A percentile compares a stretch with the other conserved stretches of the same genome.
Conservation (phyloP, 1,140 invertebrate genomes). For the Drosophila ohnishii region DNA sequence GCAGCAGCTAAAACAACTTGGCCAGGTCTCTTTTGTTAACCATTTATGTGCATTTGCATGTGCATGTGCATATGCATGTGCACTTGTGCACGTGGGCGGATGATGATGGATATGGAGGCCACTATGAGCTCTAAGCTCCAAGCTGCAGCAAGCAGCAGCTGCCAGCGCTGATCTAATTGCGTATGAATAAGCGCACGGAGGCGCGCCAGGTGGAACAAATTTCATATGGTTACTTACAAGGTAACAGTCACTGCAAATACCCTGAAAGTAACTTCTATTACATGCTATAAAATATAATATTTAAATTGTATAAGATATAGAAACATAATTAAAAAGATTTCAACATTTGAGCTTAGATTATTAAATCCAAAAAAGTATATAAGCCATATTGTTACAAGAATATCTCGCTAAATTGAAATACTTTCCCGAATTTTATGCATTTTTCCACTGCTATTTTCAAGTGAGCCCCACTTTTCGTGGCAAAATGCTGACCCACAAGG, state of each 20-base stretch:
- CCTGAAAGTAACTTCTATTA: constrained; percentile 4
- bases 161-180: constrained; percentile 62
- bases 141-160: constrained; percentile 26
- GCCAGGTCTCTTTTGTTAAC: constrained; percentile 36
- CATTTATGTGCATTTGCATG: constrained; percentile 35
- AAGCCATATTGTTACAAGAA: background rate
- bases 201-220: constrained; percentile 35
- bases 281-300: background rate
- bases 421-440: constrained; percentile 11
- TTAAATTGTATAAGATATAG: background rate
- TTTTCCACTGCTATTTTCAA: background rate
- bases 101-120: constrained; percentile 19
- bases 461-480: constrained; percentile 22
- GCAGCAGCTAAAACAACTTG: constrained; percentile 9
- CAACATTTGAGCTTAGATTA: background rate
- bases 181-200: constrained; percentile 58
- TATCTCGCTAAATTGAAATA: background rate
- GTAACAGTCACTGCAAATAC: constrained; percentile 9
- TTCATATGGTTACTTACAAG: constrained; percentile 1
- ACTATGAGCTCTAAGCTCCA: constrained; percentile 12
- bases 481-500: constrained; percentile 45
- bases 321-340: background rate
- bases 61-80: background rate
- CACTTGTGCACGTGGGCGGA: constrained; percentile 16
- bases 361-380: background rate